phyloP scores from a whole-genome alignment of 2,797 vertebrate genomes.

The Ctenosaura bakeri region DNA sequence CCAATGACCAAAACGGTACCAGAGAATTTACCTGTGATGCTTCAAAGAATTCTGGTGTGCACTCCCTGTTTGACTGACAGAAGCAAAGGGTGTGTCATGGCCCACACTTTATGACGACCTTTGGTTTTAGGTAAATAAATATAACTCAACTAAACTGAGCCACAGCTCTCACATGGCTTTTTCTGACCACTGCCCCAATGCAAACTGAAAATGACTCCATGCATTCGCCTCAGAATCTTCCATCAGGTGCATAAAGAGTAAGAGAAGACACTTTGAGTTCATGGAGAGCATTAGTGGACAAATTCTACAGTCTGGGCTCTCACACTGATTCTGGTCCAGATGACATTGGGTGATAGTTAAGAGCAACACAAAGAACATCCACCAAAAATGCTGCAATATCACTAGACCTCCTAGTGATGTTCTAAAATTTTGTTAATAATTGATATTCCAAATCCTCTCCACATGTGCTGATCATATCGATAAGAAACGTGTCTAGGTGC shows the following conservation, averaged over 20 bases:
- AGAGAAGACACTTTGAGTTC: not conserved
- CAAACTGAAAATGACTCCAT: not conserved
- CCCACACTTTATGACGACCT: not conserved
- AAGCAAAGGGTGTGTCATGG: not conserved
- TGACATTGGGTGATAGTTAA: not conserved
- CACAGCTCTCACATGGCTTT: not conserved
- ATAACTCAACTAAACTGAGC: not conserved
- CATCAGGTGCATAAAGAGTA: not conserved
- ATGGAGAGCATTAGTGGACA: no score
- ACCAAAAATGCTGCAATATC: not conserved
- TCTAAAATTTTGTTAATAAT: not conserved
- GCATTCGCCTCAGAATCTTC: not conserved
- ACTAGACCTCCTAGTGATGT: not conserved
- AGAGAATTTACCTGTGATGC: not conserved
- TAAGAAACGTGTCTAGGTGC: not conserved
- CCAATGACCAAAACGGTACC: not conserved
- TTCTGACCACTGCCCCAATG: not conserved
- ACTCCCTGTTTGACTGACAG: not conserved
- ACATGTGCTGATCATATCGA: not conserved
- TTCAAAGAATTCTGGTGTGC: not conserved
- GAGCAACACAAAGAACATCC: not conserved
- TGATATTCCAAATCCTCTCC: not conserved
- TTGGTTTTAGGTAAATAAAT: conserved; percentile 13
- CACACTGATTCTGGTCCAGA: not conserved
- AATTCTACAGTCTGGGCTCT: not conserved